These are phyloP conservation scores for Argya squamiceps DNA, from an alignment of 2,797 vertebrate genomes.

Conservation along the genomic window DNA sequence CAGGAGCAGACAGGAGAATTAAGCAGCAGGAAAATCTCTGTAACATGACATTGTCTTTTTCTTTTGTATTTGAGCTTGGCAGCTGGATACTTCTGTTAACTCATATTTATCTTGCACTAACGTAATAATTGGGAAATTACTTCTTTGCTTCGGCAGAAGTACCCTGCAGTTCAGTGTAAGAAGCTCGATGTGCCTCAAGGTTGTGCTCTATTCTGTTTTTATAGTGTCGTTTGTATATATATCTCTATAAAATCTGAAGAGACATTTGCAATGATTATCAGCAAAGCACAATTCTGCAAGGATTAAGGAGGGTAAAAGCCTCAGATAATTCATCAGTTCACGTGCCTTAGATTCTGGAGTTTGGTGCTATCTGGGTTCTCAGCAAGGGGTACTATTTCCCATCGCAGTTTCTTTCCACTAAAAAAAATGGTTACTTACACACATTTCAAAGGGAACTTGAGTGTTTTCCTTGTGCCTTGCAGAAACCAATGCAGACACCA, in stretches of 20 bases:
- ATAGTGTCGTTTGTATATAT: not conserved
- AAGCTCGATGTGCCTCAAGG: not conserved
- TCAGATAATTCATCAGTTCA: not conserved
- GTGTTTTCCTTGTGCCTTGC: conserved; percentile 1
- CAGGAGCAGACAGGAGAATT: conserved; percentile 1
- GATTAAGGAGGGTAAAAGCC: not conserved
- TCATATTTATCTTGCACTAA: not conserved
- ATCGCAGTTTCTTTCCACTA: not conserved
- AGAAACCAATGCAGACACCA: not conserved
- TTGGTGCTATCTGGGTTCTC: not conserved
- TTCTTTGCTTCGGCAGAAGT: not conserved
- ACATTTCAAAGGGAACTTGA: not conserved
- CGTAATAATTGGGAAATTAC: conserved; percentile 1
- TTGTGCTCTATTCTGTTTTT: not conserved
- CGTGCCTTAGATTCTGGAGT: not conserved
- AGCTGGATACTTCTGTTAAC: conserved; percentile 1
- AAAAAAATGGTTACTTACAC: not conserved
- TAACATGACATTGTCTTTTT: not conserved
- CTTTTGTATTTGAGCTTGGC: conserved; percentile 29
- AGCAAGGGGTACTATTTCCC: not conserved
- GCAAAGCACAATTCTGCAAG: not conserved
- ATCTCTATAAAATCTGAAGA: not conserved
- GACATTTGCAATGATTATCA: not conserved
- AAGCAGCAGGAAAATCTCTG: not conserved
- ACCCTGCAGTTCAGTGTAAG: not conserved